Percentiles rank a stretch among this genome's conserved stretches.
Conservation (phyloP, 2,888 invertebrate genomes). For the Zhuqinia jingwanae region DNA sequence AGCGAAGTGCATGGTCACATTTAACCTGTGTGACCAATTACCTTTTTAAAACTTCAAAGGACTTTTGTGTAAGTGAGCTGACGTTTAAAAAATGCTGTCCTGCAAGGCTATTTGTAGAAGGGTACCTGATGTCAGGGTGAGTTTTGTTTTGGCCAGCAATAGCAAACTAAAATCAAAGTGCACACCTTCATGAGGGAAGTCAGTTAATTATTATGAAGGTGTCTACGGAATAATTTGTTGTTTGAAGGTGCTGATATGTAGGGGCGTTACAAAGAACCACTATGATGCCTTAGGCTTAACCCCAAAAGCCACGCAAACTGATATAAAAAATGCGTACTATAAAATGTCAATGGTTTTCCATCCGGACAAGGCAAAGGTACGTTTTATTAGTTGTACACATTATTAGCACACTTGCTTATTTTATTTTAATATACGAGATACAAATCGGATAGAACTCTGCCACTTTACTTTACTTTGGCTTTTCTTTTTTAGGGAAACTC, state of each 20-base stretch:
- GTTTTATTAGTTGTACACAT: not conserved
- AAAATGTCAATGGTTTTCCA: slow-evolving; percentile 92
- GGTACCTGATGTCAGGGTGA: slow-evolving; percentile 63
- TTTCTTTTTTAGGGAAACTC: slow-evolving; percentile 60
- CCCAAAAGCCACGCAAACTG: slow-evolving; percentile 87
- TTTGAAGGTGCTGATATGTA: slow-evolving; percentile 36
- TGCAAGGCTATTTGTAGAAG: not conserved
- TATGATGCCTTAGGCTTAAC: slow-evolving; percentile 88
- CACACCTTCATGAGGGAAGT: too few relatives aligned
- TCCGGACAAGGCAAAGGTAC: slow-evolving; percentile 87
- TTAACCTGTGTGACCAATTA: too few relatives aligned
- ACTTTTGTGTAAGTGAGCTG: too few relatives aligned
- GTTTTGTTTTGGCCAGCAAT: not conserved
- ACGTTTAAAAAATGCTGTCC: too few relatives aligned
- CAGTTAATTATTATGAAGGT: too few relatives aligned
- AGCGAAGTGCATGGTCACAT: too few relatives aligned
- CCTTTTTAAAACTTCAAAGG: too few relatives aligned
- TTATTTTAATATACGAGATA: not conserved
- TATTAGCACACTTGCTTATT: not conserved
- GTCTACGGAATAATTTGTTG: too few relatives aligned
- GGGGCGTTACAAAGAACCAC: slow-evolving; percentile 80
- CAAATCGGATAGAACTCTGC: too few relatives aligned
- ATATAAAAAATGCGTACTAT: slow-evolving; percentile 95
- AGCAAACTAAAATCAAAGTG: too few relatives aligned
- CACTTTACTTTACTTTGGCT: not conserved